Conservation (phyloP, 2,888 invertebrate genomes). For the Perdita meconis region DNA sequence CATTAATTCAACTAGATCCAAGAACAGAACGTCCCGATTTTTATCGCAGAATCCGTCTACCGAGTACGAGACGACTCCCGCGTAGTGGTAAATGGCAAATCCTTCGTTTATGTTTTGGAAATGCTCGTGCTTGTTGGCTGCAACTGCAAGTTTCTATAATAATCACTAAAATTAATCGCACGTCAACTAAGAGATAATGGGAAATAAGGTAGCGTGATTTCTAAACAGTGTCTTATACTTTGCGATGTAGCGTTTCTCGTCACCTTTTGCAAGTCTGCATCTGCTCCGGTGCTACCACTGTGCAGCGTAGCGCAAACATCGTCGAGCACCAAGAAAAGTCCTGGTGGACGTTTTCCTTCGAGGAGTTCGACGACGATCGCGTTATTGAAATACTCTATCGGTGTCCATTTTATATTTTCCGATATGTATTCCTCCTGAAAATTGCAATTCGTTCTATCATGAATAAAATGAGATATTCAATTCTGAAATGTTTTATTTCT, state of each 20-base stretch:
- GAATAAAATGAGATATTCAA: neutral
- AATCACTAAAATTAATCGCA: slow-evolving; percentile 3
- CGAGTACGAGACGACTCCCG: slow-evolving; percentile 88
- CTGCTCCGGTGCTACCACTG: slow-evolving; percentile 88
- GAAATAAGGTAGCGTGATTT: too few relatives aligned
- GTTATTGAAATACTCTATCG: slow-evolving; percentile 90
- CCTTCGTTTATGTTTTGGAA: slow-evolving; percentile 86
- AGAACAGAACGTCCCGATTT: slow-evolving; percentile 88
- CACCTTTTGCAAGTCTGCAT: slow-evolving; percentile 86
- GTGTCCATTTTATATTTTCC: slow-evolving; percentile 89
- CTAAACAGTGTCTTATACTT: too few relatives aligned
- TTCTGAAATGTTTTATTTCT: neutral
- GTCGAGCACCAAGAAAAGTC: slow-evolving; percentile 88
- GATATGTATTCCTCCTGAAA: slow-evolving; percentile 88
- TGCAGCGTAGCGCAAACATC: slow-evolving; percentile 90
- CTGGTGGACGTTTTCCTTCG: slow-evolving; percentile 87
- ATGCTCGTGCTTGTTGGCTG: slow-evolving; percentile 86
- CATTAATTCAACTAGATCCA: slow-evolving; percentile 88
- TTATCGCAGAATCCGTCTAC: slow-evolving; percentile 89
- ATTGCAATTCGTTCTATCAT: neutral
- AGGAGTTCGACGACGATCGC: slow-evolving; percentile 88
- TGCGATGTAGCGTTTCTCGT: neutral
- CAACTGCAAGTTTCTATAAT: slow-evolving; percentile 85
- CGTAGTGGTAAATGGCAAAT: slow-evolving; percentile 88
- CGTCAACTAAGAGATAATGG: too few relatives aligned